These are phyloP conservation scores for Silurus lanzhouensis DNA, from an alignment of 2,797 vertebrate species.

Conservation along the genomic window DNA sequence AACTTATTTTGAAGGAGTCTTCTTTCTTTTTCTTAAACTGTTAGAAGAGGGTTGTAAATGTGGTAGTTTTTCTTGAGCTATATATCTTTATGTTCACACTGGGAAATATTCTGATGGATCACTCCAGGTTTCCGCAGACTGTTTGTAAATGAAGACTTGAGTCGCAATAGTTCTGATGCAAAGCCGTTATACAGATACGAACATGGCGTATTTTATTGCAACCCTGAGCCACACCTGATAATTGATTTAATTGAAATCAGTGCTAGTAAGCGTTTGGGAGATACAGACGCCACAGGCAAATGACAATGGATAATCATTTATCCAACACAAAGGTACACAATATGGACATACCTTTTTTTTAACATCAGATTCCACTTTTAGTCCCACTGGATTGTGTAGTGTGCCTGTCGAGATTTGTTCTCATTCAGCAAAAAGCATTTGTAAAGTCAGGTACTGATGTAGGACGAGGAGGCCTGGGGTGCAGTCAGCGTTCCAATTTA, in stretches of 20 bases:
- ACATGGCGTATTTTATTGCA: background rate
- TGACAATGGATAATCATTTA: background rate
- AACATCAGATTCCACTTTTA: too few species aligned
- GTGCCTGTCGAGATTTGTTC: too few species aligned
- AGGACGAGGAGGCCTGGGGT: too few species aligned
- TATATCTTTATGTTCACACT: background rate
- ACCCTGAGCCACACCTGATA: background rate
- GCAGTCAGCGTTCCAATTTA: too few species aligned
- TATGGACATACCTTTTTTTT: too few species aligned
- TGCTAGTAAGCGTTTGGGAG: too few species aligned
- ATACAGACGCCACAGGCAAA: background rate
- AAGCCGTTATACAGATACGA: background rate
- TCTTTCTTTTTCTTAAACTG: background rate
- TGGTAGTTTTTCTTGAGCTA: conserved; percentile 10
- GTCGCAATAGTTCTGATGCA: too few species aligned
- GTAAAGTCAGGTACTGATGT: too few species aligned
- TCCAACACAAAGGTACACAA: background rate
- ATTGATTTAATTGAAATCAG: background rate
- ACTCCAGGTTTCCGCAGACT: background rate
- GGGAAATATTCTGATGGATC: background rate
- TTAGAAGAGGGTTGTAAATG: background rate
- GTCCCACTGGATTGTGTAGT: too few species aligned
- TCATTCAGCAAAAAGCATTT: too few species aligned
- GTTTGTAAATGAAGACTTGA: background rate
- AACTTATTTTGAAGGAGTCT: background rate